Evolutionary conservation across 2,797 vertebrate species (phyloP).

Genomic region (Meriones psammophilus): DNA sequence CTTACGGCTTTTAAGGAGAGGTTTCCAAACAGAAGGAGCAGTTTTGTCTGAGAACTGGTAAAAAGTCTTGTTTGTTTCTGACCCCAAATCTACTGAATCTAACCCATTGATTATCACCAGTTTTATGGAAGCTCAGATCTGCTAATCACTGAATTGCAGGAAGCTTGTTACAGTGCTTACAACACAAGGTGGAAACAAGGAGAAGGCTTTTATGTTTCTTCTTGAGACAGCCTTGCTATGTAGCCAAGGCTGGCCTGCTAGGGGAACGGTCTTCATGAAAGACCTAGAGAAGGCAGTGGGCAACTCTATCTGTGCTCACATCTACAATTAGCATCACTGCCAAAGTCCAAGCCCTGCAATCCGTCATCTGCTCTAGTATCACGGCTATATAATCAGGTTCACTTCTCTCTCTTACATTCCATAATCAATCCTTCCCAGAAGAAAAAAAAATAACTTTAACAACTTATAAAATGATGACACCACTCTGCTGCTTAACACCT

Average conservation of each 20-base stretch:
- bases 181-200: background rate
- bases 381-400: background rate
- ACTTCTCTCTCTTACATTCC: background rate
- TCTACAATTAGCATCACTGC: background rate
- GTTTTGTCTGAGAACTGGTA: background rate
- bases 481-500: background rate
- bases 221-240: background rate
- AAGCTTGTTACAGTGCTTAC: background rate
- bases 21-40: background rate
- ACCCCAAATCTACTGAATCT: background rate
- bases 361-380: background rate
- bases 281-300: background rate
- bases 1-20: background rate
- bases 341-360: background rate
- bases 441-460: conserved; percentile 24
- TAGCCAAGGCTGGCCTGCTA: background rate
- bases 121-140: background rate
- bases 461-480: background rate
- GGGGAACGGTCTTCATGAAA: background rate
- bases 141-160: background rate
- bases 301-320: background rate
- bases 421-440: background rate
- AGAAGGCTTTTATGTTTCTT: background rate
- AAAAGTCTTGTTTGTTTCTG: background rate
- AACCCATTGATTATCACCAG: background rate